phyloP scores from a whole-genome alignment of 2,888 invertebrate genomes.

The Nasonia oneida region DNA sequence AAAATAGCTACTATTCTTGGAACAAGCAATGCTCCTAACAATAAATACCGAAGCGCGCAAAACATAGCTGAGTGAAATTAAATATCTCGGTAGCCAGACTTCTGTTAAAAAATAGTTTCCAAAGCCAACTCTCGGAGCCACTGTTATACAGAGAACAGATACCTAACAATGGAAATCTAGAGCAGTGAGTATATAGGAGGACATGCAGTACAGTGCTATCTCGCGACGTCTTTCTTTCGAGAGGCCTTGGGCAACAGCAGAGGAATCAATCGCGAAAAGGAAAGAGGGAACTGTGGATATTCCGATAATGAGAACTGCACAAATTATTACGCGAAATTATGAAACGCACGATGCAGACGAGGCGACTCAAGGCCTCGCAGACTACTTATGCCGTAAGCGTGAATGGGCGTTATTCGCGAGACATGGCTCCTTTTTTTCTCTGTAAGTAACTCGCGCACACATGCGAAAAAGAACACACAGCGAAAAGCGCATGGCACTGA shows the following conservation, averaged over 20 bases:
- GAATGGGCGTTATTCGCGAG: slow-evolving; percentile 23
- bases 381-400: not conserved
- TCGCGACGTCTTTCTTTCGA: not conserved
- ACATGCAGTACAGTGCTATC: not conserved
- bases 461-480: not conserved
- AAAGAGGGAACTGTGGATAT: not conserved
- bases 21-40: not conserved
- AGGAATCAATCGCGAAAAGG: slow-evolving; percentile 5
- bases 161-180: slow-evolving; percentile 8
- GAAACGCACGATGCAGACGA: slow-evolving; percentile 9
- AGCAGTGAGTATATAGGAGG: not conserved
- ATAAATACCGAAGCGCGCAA: not conserved
- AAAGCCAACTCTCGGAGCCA: not conserved
- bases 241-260: not conserved
- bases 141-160: not conserved
- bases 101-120: slow-evolving; percentile 9
- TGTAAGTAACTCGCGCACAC: not conserved
- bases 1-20: not conserved
- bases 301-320: not conserved
- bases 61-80: not conserved
- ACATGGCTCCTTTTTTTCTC: not conserved
- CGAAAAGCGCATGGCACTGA: not conserved
- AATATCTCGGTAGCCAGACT: not conserved
- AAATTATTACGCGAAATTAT: slow-evolving; percentile 14
- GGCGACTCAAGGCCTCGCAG: not conserved